Percentiles rank a stretch among this genome's conserved stretches.
These are phyloP conservation scores for Megamerina dolium DNA, from an alignment of 2,888 invertebrate species.

Conservation along the genomic window DNA sequence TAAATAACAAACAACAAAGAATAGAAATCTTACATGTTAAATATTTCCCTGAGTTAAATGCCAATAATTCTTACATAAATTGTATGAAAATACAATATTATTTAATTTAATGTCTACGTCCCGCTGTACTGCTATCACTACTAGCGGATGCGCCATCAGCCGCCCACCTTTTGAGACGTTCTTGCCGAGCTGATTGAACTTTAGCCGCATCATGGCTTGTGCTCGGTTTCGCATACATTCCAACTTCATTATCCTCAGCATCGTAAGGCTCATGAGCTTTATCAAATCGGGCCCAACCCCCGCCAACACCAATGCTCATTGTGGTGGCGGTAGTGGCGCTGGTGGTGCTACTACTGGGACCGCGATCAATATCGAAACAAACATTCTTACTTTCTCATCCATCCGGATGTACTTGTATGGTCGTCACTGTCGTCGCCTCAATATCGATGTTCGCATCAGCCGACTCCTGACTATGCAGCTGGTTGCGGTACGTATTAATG, in stretches of 20 bases:
- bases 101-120: too few species aligned
- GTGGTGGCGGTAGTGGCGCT: too few species aligned
- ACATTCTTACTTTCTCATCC: constrained; percentile 49
- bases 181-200: constrained; percentile 42
- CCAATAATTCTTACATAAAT: too few species aligned
- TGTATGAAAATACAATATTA: too few species aligned
- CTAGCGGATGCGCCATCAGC: constrained; percentile 41
- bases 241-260: constrained; percentile 39
- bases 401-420: constrained; percentile 50
- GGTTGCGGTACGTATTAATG: constrained; percentile 79
- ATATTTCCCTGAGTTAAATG: too few species aligned
- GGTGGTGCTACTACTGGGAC: constrained; percentile 27
- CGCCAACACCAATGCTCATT: constrained; percentile 14
- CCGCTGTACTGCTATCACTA: constrained; percentile 20
- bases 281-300: constrained; percentile 8
- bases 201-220: constrained; percentile 42
- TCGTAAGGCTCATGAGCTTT: constrained; percentile 28
- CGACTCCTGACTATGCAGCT: constrained; percentile 83
- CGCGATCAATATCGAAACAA: constrained; percentile 46
- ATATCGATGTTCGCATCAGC: too few species aligned
- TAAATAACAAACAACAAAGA: too few species aligned
- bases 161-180: constrained; percentile 37
- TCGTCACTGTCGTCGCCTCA: too few species aligned
- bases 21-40: too few species aligned
- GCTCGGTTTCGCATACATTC: constrained; percentile 39